Conservation (phyloP, 2,888 invertebrate species). For the Sinhomidia bicolor region DNA sequence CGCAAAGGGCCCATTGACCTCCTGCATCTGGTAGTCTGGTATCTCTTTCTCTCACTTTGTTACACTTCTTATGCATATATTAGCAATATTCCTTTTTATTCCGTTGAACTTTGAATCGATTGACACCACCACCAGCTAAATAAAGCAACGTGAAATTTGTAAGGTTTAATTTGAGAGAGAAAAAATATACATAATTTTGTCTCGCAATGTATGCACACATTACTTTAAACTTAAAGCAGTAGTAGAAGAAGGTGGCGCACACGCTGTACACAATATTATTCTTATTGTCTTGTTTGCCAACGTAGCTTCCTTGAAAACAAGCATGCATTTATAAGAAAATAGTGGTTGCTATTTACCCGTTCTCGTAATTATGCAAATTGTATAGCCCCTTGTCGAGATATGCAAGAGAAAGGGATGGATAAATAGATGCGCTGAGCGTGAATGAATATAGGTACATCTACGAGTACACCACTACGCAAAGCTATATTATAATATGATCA, state of each 20-base stretch:
- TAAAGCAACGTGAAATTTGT: slow-evolving; percentile 43
- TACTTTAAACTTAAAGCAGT: too few species aligned
- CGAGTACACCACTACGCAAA: too few species aligned
- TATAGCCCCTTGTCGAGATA: slow-evolving; percentile 39
- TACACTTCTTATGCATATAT: slow-evolving; percentile 37
- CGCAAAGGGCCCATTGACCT: slow-evolving; percentile 32
- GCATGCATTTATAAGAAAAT: background rate
- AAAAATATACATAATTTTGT: background rate
- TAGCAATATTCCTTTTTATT: slow-evolving; percentile 10
- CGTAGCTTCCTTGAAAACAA: background rate
- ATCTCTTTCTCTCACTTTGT: background rate
- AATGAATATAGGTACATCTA: background rate
- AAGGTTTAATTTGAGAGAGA: background rate
- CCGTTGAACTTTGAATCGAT: slow-evolving; percentile 27
- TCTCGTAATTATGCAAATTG: slow-evolving; percentile 70
- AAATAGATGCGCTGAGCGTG: background rate
- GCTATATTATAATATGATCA: background rate
- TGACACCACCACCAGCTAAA: background rate
- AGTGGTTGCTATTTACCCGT: slow-evolving; percentile 12
- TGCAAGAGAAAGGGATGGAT: background rate
- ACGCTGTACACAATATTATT: background rate
- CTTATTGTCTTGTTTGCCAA: slow-evolving; percentile 2
- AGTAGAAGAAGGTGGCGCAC: background rate
- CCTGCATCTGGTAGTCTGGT: slow-evolving; percentile 20
- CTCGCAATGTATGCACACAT: slow-evolving; percentile 13